These are phyloP conservation scores for Oreochromis tanganicae DNA, from an alignment of 2,113 vertebrate species.

Conservation along the genomic window DNA sequence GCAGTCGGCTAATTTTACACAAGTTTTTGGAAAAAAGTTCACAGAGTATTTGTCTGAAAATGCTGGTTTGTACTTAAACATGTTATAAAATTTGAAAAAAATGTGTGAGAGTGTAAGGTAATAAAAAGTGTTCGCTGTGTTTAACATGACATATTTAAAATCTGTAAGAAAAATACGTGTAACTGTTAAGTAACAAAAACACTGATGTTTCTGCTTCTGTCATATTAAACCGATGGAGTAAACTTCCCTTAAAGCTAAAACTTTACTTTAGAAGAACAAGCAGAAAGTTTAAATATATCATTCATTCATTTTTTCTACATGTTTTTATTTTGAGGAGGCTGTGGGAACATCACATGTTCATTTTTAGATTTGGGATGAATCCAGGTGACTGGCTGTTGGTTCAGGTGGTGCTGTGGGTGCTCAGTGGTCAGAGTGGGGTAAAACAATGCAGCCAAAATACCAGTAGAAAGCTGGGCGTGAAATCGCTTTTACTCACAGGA, in stretches of 20 bases:
- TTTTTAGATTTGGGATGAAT: neutral
- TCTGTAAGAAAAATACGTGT: rapidly evolving
- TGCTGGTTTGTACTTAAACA: rapidly evolving
- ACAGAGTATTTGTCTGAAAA: rapidly evolving
- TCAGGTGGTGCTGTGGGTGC: neutral
- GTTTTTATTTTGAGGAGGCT: neutral
- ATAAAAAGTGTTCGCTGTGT: rapidly evolving
- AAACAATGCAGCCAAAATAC: neutral
- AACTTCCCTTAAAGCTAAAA: neutral
- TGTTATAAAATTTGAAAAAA: rapidly evolving
- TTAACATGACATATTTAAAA: neutral
- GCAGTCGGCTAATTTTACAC: neutral
- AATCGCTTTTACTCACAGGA: slow-evolving; percentile 78
- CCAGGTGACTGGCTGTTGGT: neutral
- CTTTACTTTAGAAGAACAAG: neutral
- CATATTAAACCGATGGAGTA: rapidly evolving
- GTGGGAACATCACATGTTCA: neutral
- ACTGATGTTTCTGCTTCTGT: neutral
- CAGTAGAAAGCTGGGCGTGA: neutral
- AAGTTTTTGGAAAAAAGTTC: neutral
- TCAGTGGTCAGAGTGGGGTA: neutral
- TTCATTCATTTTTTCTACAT: neutral
- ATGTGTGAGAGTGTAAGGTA: neutral
- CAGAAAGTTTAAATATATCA: neutral
- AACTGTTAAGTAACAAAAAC: neutral